Conservation (phyloP, 1,140 invertebrate species). For the Scaptodrosophila lebanonensis region DNA sequence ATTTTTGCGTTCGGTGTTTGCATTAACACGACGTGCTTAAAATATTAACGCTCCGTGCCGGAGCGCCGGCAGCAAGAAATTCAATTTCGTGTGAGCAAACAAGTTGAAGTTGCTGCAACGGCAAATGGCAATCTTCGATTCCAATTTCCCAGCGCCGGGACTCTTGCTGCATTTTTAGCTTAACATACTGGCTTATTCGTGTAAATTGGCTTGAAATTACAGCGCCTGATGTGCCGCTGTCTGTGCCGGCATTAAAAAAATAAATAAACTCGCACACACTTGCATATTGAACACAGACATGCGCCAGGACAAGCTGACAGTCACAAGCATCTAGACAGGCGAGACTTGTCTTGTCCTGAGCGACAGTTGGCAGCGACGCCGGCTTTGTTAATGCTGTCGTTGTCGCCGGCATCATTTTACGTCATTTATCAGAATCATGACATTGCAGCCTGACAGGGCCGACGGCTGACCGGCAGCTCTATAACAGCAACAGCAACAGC, state of each 20-base stretch:
- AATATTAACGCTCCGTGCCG: slow-evolving; percentile 48
- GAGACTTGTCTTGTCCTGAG: slow-evolving; percentile 23
- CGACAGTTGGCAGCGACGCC: slow-evolving; percentile 49
- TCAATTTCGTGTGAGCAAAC: slow-evolving; percentile 71
- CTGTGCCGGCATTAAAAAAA: slow-evolving; percentile 39
- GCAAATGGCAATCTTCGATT: slow-evolving; percentile 40
- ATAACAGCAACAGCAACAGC: slow-evolving; percentile 12
- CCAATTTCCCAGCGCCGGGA: too few species aligned
- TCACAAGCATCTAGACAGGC: background rate
- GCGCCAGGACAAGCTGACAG: slow-evolving; percentile 11
- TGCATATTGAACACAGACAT: slow-evolving; percentile 36
- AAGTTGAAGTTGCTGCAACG: slow-evolving; percentile 34
- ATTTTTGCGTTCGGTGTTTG: slow-evolving; percentile 49
- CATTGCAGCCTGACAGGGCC: slow-evolving; percentile 55
- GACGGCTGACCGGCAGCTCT: slow-evolving; percentile 23
- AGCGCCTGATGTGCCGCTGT: slow-evolving; percentile 27
- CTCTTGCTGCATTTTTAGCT: slow-evolving; percentile 45
- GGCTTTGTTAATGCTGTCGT: slow-evolving; percentile 31
- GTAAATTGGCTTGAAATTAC: slow-evolving; percentile 67
- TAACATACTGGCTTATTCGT: slow-evolving; percentile 67
- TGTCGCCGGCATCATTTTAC: slow-evolving; percentile 71
- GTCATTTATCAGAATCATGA: slow-evolving; percentile 75
- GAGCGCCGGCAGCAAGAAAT: slow-evolving; percentile 47
- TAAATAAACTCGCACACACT: too few species aligned
- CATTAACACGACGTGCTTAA: slow-evolving; percentile 65